Percentiles rank a stretch among this genome's conserved stretches.
phyloP scores from a whole-genome alignment of 1,140 invertebrate species.

The Drosophila navojoa region DNA sequence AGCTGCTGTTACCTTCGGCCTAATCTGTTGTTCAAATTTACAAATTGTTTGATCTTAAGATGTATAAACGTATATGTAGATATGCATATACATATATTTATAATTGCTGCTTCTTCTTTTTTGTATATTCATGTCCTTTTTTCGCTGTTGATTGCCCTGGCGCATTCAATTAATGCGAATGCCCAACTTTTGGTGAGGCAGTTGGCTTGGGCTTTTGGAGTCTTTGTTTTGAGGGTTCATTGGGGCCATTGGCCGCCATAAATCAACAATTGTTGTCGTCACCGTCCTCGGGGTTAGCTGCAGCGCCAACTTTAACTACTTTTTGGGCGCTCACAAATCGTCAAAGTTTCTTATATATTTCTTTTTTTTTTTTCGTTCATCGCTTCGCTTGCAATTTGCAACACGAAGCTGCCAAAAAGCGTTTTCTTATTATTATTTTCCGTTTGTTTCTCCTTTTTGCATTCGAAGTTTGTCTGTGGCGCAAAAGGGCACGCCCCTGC shows the following conservation, averaged over 20 bases:
- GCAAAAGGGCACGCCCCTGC: conserved; percentile 30
- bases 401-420: conserved; percentile 60
- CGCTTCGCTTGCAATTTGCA: conserved; percentile 62
- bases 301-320: conserved; percentile 64
- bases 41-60: too few relatives aligned
- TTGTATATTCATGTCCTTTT: not conserved
- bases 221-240: conserved; percentile 8
- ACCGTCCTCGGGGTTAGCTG: conserved; percentile 41
- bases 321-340: conserved; percentile 65
- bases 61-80: too few relatives aligned
- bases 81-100: too few relatives aligned
- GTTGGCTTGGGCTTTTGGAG: not conserved
- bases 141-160: not conserved
- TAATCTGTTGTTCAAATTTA: too few relatives aligned
- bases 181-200: not conserved
- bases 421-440: conserved; percentile 48
- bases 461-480: conserved; percentile 43
- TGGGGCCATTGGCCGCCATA: conserved; percentile 49
- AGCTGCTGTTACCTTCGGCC: too few relatives aligned
- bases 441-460: conserved; percentile 6
- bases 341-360: conserved; percentile 46
- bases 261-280: conserved; percentile 60
- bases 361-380: conserved; percentile 11
- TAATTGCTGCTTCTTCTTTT: not conserved
- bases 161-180: conserved; percentile 23